These are phyloP conservation scores for Tridacna gigas DNA, from an alignment of 2,888 invertebrate genomes.

Conservation along the genomic window DNA sequence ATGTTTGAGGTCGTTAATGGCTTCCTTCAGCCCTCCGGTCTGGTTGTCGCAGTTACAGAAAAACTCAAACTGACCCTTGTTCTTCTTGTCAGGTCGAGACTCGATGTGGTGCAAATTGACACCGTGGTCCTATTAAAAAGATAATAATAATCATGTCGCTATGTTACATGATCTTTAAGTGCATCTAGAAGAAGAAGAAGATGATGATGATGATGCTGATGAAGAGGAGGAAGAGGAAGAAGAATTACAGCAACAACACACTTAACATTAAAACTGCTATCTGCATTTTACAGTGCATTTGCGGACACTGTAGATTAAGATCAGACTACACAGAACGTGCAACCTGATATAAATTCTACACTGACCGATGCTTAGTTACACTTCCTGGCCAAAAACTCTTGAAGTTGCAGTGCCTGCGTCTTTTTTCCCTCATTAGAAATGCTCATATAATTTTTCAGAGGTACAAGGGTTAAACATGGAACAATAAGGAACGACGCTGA, in stretches of 20 bases:
- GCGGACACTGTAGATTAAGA: too few species aligned
- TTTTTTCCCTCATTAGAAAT: too few species aligned
- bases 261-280: neutral
- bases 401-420: too few species aligned
- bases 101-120: conserved; percentile 97
- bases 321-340: too few species aligned
- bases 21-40: conserved; percentile 89
- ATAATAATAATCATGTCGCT: neutral
- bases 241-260: neutral
- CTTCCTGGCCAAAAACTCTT: too few species aligned
- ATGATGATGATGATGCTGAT: neutral
- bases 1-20: conserved; percentile 90
- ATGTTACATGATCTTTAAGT: too few species aligned
- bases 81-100: conserved; percentile 94
- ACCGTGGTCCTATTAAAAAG: conserved; percentile 81
- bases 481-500: too few species aligned
- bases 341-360: too few species aligned
- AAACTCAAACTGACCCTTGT: conserved; percentile 93
- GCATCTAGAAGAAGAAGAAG: neutral
- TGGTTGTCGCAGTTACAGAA: conserved; percentile 94
- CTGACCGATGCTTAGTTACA: too few species aligned
- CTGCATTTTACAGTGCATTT: too few species aligned
- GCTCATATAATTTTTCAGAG: too few species aligned
- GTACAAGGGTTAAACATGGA: too few species aligned
- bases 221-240: neutral